These are phyloP conservation scores for Bos indicus DNA, from an alignment of 2,113 vertebrate genomes.

Conservation along the genomic window DNA sequence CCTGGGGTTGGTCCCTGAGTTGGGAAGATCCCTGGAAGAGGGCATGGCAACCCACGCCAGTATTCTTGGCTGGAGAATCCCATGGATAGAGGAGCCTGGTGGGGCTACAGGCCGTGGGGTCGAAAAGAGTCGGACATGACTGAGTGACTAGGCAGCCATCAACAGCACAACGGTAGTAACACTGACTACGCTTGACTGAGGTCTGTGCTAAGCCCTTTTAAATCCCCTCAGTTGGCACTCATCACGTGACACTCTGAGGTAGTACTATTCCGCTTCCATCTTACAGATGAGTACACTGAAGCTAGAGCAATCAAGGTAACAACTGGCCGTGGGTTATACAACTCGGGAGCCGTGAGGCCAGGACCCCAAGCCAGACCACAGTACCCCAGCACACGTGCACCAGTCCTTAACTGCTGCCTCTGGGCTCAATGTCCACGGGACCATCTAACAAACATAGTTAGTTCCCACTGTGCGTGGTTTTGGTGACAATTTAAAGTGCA, in stretches of 20 bases:
- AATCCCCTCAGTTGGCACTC: background rate
- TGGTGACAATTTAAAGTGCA: background rate
- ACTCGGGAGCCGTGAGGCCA: background rate
- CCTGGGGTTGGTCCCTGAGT: background rate
- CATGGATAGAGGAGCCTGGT: background rate
- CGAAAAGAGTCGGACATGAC: background rate
- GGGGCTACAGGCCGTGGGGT: background rate
- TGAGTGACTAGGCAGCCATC: background rate
- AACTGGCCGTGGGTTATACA: background rate
- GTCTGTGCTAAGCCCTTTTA: background rate
- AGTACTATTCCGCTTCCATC: background rate
- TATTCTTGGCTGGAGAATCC: background rate
- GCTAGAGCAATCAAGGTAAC: background rate
- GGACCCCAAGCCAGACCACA: background rate
- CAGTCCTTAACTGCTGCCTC: background rate
- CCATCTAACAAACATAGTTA: background rate
- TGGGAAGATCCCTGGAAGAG: background rate
- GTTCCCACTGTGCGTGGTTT: background rate
- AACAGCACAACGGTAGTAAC: no score
- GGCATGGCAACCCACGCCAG: background rate
- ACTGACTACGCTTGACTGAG: background rate
- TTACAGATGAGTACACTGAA: background rate
- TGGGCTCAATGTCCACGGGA: background rate
- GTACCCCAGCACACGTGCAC: accelerated
- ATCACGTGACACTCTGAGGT: background rate